Conservation (phyloP, 2,113 vertebrate genomes). For the Megaceryle maxima region DNA sequence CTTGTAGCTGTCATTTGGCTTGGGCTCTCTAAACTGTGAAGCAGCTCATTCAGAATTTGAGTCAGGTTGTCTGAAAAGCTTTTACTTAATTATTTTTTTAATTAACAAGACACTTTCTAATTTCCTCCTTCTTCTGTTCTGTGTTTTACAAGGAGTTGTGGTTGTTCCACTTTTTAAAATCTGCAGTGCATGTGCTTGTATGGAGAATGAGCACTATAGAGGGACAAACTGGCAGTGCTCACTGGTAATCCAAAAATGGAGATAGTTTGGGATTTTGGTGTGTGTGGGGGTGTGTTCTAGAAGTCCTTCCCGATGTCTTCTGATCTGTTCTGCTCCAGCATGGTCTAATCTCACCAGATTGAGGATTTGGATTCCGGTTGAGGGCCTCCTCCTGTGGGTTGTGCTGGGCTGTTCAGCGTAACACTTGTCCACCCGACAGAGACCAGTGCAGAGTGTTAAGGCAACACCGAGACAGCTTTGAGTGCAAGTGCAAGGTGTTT, state of each 20-base stretch:
- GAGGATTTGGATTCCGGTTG: background rate
- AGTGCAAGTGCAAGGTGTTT: background rate
- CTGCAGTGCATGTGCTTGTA: background rate
- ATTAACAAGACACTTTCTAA: slow-evolving; percentile 46
- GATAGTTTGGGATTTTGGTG: background rate
- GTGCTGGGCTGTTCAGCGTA: background rate
- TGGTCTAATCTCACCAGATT: fast-evolving
- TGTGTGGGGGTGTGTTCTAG: background rate
- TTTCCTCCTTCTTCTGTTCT: slow-evolving; percentile 20
- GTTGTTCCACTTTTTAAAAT: background rate
- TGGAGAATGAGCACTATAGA: background rate
- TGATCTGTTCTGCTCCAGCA: background rate
- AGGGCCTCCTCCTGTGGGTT: background rate
- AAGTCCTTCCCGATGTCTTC: background rate
- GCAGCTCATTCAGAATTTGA: slow-evolving; percentile 46
- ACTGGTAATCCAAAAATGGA: background rate
- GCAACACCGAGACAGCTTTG: background rate
- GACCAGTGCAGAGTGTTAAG: fast-evolving
- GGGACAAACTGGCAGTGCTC: background rate
- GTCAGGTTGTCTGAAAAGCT: slow-evolving; percentile 46
- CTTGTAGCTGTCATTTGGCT: slow-evolving; percentile 29
- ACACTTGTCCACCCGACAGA: background rate
- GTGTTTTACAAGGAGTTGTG: slow-evolving; percentile 26
- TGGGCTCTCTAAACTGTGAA: background rate
- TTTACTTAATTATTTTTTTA: slow-evolving; percentile 62